Evolutionary conservation across 2,797 vertebrate species (phyloP).

Genomic region (Semotilus atromaculatus): DNA sequence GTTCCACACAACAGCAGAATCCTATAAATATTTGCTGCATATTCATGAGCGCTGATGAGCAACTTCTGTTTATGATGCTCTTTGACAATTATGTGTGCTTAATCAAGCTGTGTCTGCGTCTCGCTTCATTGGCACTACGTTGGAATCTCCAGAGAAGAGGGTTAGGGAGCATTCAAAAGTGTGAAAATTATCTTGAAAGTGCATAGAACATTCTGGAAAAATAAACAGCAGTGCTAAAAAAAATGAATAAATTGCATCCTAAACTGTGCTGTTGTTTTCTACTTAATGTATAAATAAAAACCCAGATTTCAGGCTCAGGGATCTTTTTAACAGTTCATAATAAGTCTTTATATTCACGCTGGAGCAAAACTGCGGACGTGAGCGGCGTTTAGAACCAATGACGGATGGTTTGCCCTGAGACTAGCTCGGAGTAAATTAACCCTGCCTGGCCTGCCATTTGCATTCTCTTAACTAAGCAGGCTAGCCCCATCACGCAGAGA

Average conservation of each 20-base stretch:
- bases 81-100: slow-evolving; percentile 50
- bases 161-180: slow-evolving; percentile 31
- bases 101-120: slow-evolving; percentile 59
- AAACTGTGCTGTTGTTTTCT: slow-evolving; percentile 61
- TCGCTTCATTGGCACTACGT: slow-evolving; percentile 23
- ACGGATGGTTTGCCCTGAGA: slow-evolving; percentile 64
- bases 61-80: slow-evolving; percentile 49
- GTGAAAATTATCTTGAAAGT: slow-evolving; percentile 61
- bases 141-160: slow-evolving; percentile 27
- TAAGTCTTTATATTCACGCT: slow-evolving; percentile 72
- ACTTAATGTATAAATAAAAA: slow-evolving; percentile 61
- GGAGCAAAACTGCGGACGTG: slow-evolving; percentile 71
- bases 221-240: neutral
- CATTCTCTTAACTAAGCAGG: slow-evolving; percentile 69
- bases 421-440: slow-evolving; percentile 76
- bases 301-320: slow-evolving; percentile 60
- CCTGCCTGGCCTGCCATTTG: slow-evolving; percentile 67
- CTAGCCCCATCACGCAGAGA: slow-evolving; percentile 51
- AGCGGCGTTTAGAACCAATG: slow-evolving; percentile 61
- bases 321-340: slow-evolving; percentile 69
- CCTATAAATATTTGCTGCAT: slow-evolving; percentile 60
- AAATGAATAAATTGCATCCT: slow-evolving; percentile 19
- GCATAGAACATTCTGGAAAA: neutral
- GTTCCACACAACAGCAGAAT: slow-evolving; percentile 53
- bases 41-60: slow-evolving; percentile 63